Conservation (phyloP, 1,140 invertebrate genomes). For the Proctacanthus coquilletti region DNA sequence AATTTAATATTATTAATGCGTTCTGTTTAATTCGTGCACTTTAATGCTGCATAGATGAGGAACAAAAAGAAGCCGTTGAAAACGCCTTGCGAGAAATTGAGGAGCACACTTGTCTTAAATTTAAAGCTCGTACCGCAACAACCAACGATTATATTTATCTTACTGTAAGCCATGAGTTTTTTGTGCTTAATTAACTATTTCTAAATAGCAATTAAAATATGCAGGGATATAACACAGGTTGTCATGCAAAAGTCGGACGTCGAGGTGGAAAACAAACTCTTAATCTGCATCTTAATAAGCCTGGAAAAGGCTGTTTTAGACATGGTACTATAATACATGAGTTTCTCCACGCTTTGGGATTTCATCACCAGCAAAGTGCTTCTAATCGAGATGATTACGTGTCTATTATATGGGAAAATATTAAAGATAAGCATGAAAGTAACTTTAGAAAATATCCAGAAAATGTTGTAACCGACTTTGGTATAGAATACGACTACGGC, state of each 20-base stretch:
- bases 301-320: constrained; percentile 26
- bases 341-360: constrained; percentile 48
- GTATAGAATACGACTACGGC: constrained; percentile 42
- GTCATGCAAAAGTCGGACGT: constrained; percentile 36
- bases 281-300: constrained; percentile 32
- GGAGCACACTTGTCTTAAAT: too few species aligned
- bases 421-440: constrained; percentile 34
- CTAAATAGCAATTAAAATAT: too few species aligned
- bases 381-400: constrained; percentile 53
- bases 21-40: too few species aligned
- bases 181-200: too few species aligned
- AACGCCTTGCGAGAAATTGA: too few species aligned
- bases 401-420: constrained; percentile 49
- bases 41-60: too few species aligned
- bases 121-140: too few species aligned
- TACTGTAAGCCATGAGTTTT: too few species aligned
- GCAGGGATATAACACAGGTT: too few species aligned
- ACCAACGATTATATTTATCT: too few species aligned
- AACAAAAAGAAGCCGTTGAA: too few species aligned
- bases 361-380: constrained; percentile 56
- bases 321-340: constrained; percentile 46
- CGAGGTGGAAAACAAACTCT: constrained; percentile 33
- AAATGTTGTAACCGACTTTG: constrained; percentile 31
- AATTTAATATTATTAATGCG: too few species aligned
- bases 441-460: constrained; percentile 41